These are phyloP conservation scores for Apostichopus parvimensis DNA, from an alignment of 35 echinoderm and acorn worm species.

Conservation along the genomic window DNA sequence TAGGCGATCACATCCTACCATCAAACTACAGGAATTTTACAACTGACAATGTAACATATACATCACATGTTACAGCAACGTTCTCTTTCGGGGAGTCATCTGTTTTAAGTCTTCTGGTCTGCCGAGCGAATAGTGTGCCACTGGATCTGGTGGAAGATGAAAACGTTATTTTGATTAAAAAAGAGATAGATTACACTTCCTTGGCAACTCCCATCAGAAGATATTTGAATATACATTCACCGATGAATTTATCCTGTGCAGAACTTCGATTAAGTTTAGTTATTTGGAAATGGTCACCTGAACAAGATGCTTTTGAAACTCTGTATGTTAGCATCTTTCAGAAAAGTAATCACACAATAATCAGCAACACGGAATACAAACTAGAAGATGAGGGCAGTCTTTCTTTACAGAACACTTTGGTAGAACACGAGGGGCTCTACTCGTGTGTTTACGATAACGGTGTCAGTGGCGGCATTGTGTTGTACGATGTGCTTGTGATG, in stretches of 20 bases:
- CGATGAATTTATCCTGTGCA: background rate
- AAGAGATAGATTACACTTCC: background rate
- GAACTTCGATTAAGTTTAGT: background rate
- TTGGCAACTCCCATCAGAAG: background rate
- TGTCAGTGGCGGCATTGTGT: background rate
- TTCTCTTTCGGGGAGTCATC: background rate
- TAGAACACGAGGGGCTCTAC: conserved; percentile 10
- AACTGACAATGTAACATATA: background rate
- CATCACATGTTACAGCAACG: background rate
- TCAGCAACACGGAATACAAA: background rate
- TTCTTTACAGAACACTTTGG: background rate
- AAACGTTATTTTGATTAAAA: background rate
- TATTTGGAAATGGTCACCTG: background rate
- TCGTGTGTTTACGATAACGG: conserved; percentile 3
- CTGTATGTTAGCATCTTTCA: background rate
- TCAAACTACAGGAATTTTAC: background rate
- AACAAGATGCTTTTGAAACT: background rate
- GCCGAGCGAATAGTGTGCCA: background rate
- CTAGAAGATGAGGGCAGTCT: background rate
- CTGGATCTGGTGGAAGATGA: background rate
- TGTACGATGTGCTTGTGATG: background rate
- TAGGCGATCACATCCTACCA: background rate
- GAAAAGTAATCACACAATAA: background rate
- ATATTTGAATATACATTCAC: background rate
- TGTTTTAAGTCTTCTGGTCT: background rate